These are phyloP conservation scores for Strix occidentalis DNA, from an alignment of 2,797 vertebrate species.

Conservation along the genomic window DNA sequence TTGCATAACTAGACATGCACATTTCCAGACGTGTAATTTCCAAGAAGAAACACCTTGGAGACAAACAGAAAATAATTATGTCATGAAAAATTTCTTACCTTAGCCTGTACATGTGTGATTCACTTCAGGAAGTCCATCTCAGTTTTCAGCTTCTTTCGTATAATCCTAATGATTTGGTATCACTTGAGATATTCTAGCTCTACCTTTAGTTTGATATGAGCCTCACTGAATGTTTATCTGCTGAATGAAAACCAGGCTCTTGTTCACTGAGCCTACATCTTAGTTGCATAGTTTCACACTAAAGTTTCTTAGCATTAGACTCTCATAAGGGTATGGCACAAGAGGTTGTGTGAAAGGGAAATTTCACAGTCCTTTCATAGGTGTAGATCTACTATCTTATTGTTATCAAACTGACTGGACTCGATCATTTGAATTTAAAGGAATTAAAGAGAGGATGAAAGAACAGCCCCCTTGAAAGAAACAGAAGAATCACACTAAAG, in stretches of 20 bases:
- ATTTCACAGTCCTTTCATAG: not conserved
- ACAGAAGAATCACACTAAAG: not conserved
- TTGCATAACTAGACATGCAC: not conserved
- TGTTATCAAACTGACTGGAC: not conserved
- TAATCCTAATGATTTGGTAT: not conserved
- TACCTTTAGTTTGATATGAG: not conserved
- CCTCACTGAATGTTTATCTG: not conserved
- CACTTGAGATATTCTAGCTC: not conserved
- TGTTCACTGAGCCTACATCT: not conserved
- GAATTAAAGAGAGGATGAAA: not conserved
- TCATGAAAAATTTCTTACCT: not conserved
- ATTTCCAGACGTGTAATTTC: not conserved
- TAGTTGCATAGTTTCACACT: not conserved
- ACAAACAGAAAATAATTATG: not conserved
- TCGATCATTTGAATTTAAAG: not conserved
- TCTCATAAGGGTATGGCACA: not conserved
- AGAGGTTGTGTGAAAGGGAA: not conserved
- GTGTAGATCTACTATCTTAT: not conserved
- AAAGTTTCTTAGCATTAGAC: not conserved
- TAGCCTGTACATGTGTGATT: not conserved
- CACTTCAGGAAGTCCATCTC: not conserved
- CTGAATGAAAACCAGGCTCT: not conserved
- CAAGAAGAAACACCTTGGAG: not conserved
- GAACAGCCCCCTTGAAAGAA: not conserved
- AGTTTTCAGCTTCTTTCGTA: not conserved